A percentile compares a stretch with the other conserved stretches of the same genome.
Conservation (phyloP, 2,113 vertebrate genomes). For the Narcine bancroftii region DNA sequence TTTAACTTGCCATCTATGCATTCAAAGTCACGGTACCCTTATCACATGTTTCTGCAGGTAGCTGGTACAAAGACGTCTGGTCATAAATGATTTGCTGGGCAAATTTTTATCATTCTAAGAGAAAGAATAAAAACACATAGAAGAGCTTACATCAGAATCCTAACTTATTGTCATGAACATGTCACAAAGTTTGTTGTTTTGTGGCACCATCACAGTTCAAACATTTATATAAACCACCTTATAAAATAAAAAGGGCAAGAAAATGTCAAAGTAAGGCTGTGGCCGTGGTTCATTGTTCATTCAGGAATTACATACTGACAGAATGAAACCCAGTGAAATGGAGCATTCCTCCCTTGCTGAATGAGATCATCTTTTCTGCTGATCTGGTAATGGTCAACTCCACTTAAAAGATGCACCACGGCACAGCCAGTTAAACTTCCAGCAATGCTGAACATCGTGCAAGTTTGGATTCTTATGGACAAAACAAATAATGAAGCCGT, state of each 20-base stretch:
- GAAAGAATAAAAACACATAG: neutral
- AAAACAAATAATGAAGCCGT: neutral
- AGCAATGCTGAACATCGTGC: neutral
- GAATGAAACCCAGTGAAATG: neutral
- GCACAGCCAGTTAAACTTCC: neutral
- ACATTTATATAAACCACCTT: no score
- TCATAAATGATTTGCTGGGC: neutral
- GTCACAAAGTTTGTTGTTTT: no score
- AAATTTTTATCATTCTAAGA: neutral
- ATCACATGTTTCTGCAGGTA: neutral
- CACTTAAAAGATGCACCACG: neutral
- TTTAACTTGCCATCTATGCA: neutral
- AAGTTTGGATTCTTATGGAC: neutral
- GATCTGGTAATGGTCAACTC: neutral
- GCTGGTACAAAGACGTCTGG: neutral
- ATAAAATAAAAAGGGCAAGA: no score
- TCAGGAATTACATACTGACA: neutral
- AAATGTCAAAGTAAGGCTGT: no score
- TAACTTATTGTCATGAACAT: no score
- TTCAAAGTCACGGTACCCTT: neutral
- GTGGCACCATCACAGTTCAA: no score
- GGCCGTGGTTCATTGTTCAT: no score
- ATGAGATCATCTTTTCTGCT: neutral
- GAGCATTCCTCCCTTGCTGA: neutral
- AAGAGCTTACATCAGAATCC: no score